A percentile compares a stretch with the other conserved stretches of the same genome.
Evolutionary conservation across 2,888 invertebrate genomes (phyloP).

Genomic region (Drosophila monieri): DNA sequence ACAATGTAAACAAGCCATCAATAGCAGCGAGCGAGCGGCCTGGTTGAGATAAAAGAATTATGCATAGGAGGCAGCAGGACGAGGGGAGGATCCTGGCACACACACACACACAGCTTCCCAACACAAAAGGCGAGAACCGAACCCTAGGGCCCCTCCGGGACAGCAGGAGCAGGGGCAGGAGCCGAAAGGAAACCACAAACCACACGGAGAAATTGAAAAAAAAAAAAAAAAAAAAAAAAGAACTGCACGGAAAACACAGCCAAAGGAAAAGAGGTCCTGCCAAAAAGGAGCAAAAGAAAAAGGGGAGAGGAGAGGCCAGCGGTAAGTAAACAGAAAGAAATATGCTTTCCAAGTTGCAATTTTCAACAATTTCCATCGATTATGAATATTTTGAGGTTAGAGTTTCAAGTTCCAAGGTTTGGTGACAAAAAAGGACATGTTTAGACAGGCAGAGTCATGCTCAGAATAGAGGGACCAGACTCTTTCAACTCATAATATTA

Average conservation of each 20-base stretch:
- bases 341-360: not conserved
- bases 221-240: no score
- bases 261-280: constrained; percentile 3
- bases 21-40: constrained; percentile 54
- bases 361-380: not conserved
- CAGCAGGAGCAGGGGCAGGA: constrained; percentile 21
- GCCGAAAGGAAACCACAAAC: constrained; percentile 66
- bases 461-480: no score
- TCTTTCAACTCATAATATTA: no score
- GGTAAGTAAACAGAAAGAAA: not conserved
- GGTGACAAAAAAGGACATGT: no score
- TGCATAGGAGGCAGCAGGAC: constrained; percentile 61
- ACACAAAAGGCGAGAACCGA: constrained; percentile 48
- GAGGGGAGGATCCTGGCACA: not conserved
- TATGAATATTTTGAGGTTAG: no score
- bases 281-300: not conserved
- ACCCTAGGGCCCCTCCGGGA: constrained; percentile 18
- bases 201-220: constrained; percentile 50
- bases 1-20: constrained; percentile 76
- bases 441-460: no score
- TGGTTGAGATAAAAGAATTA: constrained; percentile 72
- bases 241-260: constrained; percentile 13
- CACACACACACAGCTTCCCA: constrained; percentile 14
- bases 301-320: not conserved
- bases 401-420: no score